phyloP scores from a whole-genome alignment of 1,140 invertebrate genomes.

The Drosophila nigrodunni region DNA sequence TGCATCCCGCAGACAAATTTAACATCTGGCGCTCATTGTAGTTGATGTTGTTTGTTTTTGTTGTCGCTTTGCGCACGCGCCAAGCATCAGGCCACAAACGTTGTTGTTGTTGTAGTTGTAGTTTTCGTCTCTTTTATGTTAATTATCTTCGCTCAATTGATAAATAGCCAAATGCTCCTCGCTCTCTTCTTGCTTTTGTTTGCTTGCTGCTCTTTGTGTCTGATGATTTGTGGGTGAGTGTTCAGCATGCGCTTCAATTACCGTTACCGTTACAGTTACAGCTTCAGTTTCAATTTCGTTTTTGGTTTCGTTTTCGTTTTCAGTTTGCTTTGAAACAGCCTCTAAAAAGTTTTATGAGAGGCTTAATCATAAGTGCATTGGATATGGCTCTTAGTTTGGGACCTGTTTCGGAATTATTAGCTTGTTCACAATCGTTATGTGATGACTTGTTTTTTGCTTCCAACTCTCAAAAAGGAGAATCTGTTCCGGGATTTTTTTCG shows the following conservation, averaged over 20 bases:
- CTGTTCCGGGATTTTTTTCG: not conserved
- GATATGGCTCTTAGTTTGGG: slow-evolving; percentile 9
- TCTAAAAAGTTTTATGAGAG: slow-evolving; percentile 3
- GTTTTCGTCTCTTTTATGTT: slow-evolving; percentile 35
- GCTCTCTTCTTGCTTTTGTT: slow-evolving; percentile 18
- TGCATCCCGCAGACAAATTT: slow-evolving; percentile 27
- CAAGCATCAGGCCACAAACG: slow-evolving; percentile 16
- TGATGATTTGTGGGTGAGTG: slow-evolving; percentile 7
- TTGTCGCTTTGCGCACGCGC: slow-evolving; percentile 40
- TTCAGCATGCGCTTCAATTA: too few relatives aligned
- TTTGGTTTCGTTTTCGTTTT: not conserved
- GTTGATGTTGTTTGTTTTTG: slow-evolving; percentile 13
- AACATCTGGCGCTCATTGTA: slow-evolving; percentile 9
- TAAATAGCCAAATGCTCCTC: slow-evolving; percentile 34
- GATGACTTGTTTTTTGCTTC: not conserved
- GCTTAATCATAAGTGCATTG: slow-evolving; percentile 3
- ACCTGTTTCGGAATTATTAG: slow-evolving; percentile 5
- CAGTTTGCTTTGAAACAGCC: not conserved
- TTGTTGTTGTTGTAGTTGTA: slow-evolving; percentile 20
- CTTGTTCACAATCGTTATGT: slow-evolving; percentile 8
- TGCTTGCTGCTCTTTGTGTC: not conserved
- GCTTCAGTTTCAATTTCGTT: not conserved
- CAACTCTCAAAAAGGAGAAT: not conserved
- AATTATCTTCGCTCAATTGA: slow-evolving; percentile 54
- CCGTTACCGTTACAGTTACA: too few relatives aligned